Base-by-base conservation (phyloP, 2,113 vertebrate genomes). In the Chaetodon trifascialis region DNA sequence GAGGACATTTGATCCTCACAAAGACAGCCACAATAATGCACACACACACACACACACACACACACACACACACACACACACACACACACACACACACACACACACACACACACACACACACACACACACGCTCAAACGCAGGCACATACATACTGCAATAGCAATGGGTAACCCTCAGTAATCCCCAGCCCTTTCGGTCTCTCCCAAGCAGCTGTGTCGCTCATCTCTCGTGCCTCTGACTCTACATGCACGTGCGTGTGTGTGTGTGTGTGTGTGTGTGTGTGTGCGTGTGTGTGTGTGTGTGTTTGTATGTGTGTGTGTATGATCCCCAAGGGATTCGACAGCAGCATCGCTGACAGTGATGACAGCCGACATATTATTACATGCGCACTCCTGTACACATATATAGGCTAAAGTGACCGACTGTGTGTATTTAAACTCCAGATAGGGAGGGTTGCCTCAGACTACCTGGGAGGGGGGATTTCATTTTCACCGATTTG, bases 331-430 rank as follows among this genome's bases (percentile, higher is more conserved):
- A 11, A 56, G 73, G 74, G 76, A 70, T 81, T 79, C 25, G 0
- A 38, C 77, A 70, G 66, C 71, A 66, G 65, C 79, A 46, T 38
- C 30, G 30, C 80, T 66, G 72, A 81, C 68, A 25, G 14, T 83
- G 82, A 88, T 74, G 76, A 87, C 79, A 79, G 66, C 21, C 2
- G 83, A 86, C 79, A 88, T 76, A 88, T 86, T 79, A 87, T 42
- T 46, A 34, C 21, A 10, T 49, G 68, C 42, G 60, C 34, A 59
- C 40, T 47, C 56, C 25, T 49, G 38, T 40, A 60, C 63, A 63
- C 68, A 60, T 16, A 73, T 40, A 70, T 11, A 58, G 60, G 65
- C 44, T 73, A 63, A 71, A 64, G 59, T 3, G 25, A 44, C 11
- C 74, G 67, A 63, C 23, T 73, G 62, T 58, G 59, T 40, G 56